A percentile compares a stretch with the other conserved stretches of the same genome.
Evolutionary conservation across 2,888 invertebrate species (phyloP).

Genomic region (Malacosoma neustria): DNA sequence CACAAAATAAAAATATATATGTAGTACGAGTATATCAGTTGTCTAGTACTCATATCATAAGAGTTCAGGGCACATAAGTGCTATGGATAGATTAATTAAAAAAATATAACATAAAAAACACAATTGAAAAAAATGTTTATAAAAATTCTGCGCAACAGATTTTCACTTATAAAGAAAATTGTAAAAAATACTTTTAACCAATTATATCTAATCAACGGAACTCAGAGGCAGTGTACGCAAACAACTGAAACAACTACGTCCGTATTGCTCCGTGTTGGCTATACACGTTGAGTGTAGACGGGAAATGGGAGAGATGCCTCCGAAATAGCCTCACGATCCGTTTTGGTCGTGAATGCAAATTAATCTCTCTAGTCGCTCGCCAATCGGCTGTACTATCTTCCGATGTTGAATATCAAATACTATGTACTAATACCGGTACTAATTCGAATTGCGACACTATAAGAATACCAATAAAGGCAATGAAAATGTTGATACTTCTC

Average conservation of each 20-base stretch:
- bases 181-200: too few species aligned
- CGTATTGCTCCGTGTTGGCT: conserved; percentile 12
- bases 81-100: too few species aligned
- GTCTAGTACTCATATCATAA: too few species aligned
- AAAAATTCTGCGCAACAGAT: too few species aligned
- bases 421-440: conserved; percentile 24
- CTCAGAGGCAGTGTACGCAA: conserved; percentile 14
- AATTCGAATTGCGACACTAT: conserved; percentile 18
- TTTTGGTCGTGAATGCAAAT: conserved; percentile 65
- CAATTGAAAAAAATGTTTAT: too few species aligned
- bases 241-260: conserved; percentile 23
- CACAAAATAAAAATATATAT: too few species aligned
- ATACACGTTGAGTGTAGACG: conserved; percentile 29
- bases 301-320: conserved; percentile 53
- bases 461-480: conserved; percentile 19
- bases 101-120: too few species aligned
- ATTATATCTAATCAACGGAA: conserved; percentile 8
- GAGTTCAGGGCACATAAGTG: too few species aligned
- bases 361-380: conserved; percentile 42
- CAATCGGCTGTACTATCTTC: conserved; percentile 36
- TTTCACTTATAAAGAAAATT: too few species aligned
- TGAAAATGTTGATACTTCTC: background rate
- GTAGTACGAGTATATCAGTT: too few species aligned
- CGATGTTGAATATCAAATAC: conserved; percentile 41
- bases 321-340: conserved; percentile 61